These are phyloP conservation scores for Micrastur ruficollis DNA, from an alignment of 2,797 vertebrate genomes.

Conservation along the genomic window DNA sequence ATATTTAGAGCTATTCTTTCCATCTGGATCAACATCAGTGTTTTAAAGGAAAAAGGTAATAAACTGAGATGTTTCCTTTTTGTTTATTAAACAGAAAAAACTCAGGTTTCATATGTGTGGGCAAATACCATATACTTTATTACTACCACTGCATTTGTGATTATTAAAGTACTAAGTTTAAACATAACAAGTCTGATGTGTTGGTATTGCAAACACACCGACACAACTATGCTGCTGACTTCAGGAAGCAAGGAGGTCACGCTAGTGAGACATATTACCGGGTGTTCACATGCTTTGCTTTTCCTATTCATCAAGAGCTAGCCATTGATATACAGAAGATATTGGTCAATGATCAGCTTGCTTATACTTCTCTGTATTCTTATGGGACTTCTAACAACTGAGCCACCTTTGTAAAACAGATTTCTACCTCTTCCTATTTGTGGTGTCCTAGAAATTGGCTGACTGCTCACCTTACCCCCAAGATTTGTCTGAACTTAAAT, in stretches of 20 bases:
- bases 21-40: constrained; percentile 17
- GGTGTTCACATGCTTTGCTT: not conserved
- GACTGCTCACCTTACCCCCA: not conserved
- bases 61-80: not conserved
- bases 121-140: not conserved
- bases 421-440: not conserved
- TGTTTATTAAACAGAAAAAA: not conserved
- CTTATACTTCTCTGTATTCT: not conserved
- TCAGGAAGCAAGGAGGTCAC: not conserved
- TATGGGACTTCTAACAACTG: not conserved
- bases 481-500: not conserved
- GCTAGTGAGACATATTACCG: not conserved
- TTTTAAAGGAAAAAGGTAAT: not conserved
- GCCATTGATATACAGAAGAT: not conserved
- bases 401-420: not conserved
- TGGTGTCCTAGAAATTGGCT: not conserved
- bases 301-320: not conserved
- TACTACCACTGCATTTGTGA: not conserved
- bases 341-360: not conserved
- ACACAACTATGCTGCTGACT: not conserved
- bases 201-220: not conserved
- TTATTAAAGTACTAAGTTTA: not conserved
- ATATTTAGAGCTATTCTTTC: not conserved
- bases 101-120: not conserved
- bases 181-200: not conserved